These are phyloP conservation scores for Chelonus insularis DNA, from an alignment of 1,140 invertebrate species.

Conservation along the genomic window DNA sequence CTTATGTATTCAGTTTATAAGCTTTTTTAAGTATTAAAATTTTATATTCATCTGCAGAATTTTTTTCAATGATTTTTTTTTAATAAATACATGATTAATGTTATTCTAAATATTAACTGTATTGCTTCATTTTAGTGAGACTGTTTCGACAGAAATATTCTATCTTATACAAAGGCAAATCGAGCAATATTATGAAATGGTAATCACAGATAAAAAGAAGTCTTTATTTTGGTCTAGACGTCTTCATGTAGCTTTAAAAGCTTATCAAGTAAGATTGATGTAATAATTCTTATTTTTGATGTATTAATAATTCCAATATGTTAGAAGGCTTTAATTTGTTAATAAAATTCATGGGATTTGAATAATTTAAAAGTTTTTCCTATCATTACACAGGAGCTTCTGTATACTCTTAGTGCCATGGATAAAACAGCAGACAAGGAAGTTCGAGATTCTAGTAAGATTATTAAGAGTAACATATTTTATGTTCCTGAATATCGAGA, in stretches of 20 bases:
- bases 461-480: slow-evolving; percentile 91
- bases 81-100: no score
- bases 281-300: no score
- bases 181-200: slow-evolving; percentile 87
- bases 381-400: slow-evolving; percentile 59
- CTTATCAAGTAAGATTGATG: slow-evolving; percentile 65
- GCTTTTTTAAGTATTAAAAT: slow-evolving; percentile 1
- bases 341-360: background rate
- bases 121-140: no score
- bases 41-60: slow-evolving; percentile 24
- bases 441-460: slow-evolving; percentile 76
- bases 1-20: slow-evolving; percentile 6
- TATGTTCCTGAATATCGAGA: slow-evolving; percentile 94
- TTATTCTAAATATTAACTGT: no score
- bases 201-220: slow-evolving; percentile 85
- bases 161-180: slow-evolving; percentile 92
- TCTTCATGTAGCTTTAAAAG: slow-evolving; percentile 77
- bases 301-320: no score
- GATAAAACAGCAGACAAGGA: slow-evolving; percentile 70
- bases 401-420: slow-evolving; percentile 79
- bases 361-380: background rate
- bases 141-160: slow-evolving; percentile 85
- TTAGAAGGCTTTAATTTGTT: background rate
- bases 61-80: slow-evolving; percentile 34
- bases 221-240: slow-evolving; percentile 78